Conservation (phyloP, 2,888 invertebrate species). For the Lithophane socia region DNA sequence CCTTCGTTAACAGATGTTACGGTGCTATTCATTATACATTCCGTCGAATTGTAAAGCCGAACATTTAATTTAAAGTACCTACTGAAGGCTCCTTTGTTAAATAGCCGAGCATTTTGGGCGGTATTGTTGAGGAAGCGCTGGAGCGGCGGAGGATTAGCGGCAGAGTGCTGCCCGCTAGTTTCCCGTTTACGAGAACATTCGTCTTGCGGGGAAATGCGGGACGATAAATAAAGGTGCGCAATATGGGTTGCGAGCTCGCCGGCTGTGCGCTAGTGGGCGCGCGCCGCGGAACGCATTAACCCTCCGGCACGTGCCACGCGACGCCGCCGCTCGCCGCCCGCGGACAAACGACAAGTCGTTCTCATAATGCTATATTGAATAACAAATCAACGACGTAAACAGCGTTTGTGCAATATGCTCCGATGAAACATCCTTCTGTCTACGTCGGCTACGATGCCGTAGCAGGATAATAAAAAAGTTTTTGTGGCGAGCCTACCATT, state of each 20-base stretch:
- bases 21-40: constrained; percentile 91
- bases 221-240: constrained; percentile 83
- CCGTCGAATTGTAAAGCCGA: constrained; percentile 90
- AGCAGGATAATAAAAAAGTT: constrained; percentile 83
- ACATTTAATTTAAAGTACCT: constrained; percentile 90
- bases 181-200: constrained; percentile 79
- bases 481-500: constrained; percentile 77
- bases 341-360: constrained; percentile 73
- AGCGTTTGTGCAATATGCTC: constrained; percentile 71
- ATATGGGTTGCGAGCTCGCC: constrained; percentile 72
- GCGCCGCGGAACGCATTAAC: constrained; percentile 72
- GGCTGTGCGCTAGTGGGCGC: constrained; percentile 64
- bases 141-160: constrained; percentile 81
- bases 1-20: constrained; percentile 91
- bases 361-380: constrained; percentile 74
- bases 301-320: constrained; percentile 68
- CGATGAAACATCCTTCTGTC: constrained; percentile 70
- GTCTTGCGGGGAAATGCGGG: constrained; percentile 78
- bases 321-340: constrained; percentile 52
- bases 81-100: constrained; percentile 88
- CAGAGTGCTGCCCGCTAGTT: constrained; percentile 77
- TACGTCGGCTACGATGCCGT: constrained; percentile 57
- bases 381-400: constrained; percentile 69
- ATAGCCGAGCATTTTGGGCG: constrained; percentile 82
- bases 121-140: constrained; percentile 82